Base-by-base conservation (phyloP, 2,113 vertebrate species). In the Mustelus asterias region DNA sequence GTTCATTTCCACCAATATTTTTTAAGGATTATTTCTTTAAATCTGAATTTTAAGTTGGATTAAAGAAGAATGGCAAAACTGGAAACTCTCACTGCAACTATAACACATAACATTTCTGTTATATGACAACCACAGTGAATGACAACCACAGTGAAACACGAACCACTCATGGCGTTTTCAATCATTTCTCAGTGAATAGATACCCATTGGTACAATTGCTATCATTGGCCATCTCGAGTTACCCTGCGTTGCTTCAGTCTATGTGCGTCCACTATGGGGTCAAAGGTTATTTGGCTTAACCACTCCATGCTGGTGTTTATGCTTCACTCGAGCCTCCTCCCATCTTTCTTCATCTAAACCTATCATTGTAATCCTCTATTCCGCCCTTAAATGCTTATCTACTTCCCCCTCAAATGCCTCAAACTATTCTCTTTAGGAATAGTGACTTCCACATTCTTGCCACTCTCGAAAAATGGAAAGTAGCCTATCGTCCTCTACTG, bases 41-140 rank as follows among this genome's bases (percentile, higher is more conserved):
- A 83, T 93, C 60, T 22, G 89, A 93, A 18, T 37, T 93, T 90
- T 83, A 44, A 83, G 44, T 90, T 90, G 58, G 88, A 90, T 60
- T 90, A 58, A 33, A 93, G 6, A 67, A 24, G 60, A 65, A 65
- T 67, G n/a, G 29, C 83, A 33, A n/a, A 33, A 37, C 37, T 65
- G 60, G 63, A 14, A 93, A 6, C 60, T 92, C n/a, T 8, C 33
- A 37, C 29, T 18, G 60, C 60, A 92, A 65, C 58, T 63, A 29
- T 11, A 37, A 37, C 1, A 48, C n/a, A 37, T n/a, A 80, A 37
- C 14, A 16, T 18, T 83, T 83, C 80, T 83, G 80, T 60, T 37
- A 22, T 65, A 37, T 93, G 60, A 65, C 37, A 65, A 65, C 33
- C 89, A 93, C n/a, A 65, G 33, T 63, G n/a, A n/a, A n/a, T n/a